phyloP scores from a whole-genome alignment of 2,113 vertebrate genomes.

The Tychaedon coryphoeus region DNA sequence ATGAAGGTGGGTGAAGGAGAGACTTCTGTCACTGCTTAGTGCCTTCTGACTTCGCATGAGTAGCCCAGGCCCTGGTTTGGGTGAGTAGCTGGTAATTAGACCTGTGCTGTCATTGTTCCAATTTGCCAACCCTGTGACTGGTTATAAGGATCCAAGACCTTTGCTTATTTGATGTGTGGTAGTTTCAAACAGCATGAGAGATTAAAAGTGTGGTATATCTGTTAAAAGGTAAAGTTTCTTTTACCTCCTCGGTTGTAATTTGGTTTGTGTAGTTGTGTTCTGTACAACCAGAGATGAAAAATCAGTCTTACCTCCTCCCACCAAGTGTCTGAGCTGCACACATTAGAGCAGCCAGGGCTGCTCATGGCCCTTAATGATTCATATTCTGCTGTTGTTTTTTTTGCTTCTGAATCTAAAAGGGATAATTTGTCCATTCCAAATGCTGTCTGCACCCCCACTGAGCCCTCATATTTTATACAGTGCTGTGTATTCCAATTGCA shows the following conservation, averaged over 20 bases:
- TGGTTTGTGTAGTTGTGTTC: neutral
- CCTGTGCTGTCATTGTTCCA: neutral
- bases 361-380: neutral
- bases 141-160: neutral
- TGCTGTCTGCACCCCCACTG: neutral
- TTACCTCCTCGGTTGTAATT: neutral
- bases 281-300: neutral
- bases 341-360: neutral
- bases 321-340: neutral
- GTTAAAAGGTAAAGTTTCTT: neutral
- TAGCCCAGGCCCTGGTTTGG: neutral
- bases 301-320: neutral
- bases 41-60: neutral
- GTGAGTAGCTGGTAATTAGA: neutral
- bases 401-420: neutral
- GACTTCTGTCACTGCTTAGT: neutral
- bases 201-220: neutral
- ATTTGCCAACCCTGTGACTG: neutral
- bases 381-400: neutral
- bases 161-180: neutral
- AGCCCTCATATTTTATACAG: neutral
- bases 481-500: neutral
- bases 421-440: neutral
- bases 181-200: neutral
- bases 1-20: neutral